Evolutionary conservation across 2,888 invertebrate species (phyloP), one percentile per base, ranked within the genome.

Genomic region (Leptopterna dolabrata): DNA sequence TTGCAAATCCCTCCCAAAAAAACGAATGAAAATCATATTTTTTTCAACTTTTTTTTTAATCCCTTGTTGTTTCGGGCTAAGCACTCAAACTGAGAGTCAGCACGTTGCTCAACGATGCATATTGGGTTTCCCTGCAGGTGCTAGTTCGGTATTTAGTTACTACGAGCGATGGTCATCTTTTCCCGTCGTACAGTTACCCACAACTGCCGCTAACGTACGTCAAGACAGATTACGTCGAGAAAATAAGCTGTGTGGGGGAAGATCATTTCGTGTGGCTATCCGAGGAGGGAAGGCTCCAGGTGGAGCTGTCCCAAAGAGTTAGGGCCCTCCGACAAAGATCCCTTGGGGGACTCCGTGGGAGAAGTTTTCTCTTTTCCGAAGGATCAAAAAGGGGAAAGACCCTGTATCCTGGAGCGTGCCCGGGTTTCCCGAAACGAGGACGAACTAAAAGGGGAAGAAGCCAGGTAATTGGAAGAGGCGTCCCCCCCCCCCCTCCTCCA

Each of bases 391-490:
- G 47, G 78, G 27, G 45, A 27, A 63, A 63, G 63, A 63, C 63
- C 11, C 24, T 27, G 63, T 7, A 24, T 63, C 63, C 63, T 27
- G 63, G 63, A 63, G 63, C 27, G 24, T 63, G 63, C 63, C 63
- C 63, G 24, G 63, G 63, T 30, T 41, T 29, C 55, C 29, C 55
- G 30, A 43, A 41, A 51, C 16, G 30, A 13, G 73, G 7, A 19
- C 45, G 81, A 14, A 27, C 81, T 13, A 9, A 43, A 73, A 45
- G 16, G 84, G 41, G 47, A 76, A 76, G 45, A 45, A 83, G 70
- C 47, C 70, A 63, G 80, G 87, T 87, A 87, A 87, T 87, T 87
- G 87, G 87, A 87, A 63, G 80, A 63, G 80, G 80, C 87, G 70
- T 27, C 73, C 84, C 19, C 71, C 63, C 24, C 19, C 47, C 80